These are phyloP conservation scores for Neoascia interrupta DNA, from an alignment of 2,888 invertebrate genomes.

Conservation along the genomic window DNA sequence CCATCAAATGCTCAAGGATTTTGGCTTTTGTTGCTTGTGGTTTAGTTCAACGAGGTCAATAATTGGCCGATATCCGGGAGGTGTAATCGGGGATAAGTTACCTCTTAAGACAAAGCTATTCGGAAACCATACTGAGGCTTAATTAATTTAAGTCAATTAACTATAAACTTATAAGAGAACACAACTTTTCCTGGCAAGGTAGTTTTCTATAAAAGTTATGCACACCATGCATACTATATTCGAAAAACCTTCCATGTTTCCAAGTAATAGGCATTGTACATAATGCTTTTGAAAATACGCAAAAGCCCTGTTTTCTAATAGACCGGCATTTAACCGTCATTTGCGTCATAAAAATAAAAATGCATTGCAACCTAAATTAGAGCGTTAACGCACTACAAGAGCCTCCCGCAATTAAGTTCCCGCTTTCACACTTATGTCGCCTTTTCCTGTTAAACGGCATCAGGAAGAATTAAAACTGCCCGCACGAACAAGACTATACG, in stretches of 20 bases:
- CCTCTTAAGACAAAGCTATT: too few relatives aligned
- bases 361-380: constrained; percentile 49
- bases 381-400: constrained; percentile 51
- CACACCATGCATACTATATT: background rate
- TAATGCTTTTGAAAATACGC: constrained; percentile 10
- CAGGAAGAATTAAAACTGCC: constrained; percentile 46
- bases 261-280: constrained; percentile 20
- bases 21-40: too few relatives aligned
- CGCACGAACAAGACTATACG: constrained; percentile 11
- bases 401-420: constrained; percentile 35
- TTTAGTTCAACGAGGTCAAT: too few relatives aligned
- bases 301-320: background rate
- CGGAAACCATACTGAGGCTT: too few relatives aligned
- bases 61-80: too few relatives aligned
- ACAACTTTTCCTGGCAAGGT: background rate
- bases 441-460: constrained; percentile 42
- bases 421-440: constrained; percentile 59
- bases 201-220: background rate
- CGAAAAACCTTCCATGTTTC: background rate
- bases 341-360: constrained; percentile 39
- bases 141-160: too few relatives aligned
- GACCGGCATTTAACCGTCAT: constrained; percentile 31
- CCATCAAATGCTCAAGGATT: too few relatives aligned
- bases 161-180: too few relatives aligned
- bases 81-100: too few relatives aligned